Base-by-base conservation (phyloP, 2,888 invertebrate genomes). In the Acanthococcus lagerstroemiae region DNA sequence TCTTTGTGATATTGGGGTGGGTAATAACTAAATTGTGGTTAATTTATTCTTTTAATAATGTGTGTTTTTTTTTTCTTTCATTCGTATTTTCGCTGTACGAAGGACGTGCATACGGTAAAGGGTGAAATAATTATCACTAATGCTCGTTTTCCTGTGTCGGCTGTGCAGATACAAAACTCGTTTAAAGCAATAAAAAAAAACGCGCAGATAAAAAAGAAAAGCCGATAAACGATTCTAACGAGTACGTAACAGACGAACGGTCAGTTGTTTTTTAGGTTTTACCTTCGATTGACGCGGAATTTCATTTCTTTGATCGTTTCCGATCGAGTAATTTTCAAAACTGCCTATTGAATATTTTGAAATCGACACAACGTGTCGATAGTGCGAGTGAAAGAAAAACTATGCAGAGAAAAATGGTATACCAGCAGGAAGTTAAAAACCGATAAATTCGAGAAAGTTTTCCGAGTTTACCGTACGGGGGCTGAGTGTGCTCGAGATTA, bases 41-140 rank as follows among this genome's bases (percentile, higher is more conserved):
- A 48, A 48, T 21, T 19, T 48, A 48, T 48, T 48, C 48, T n/a
- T 48, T 48, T 48, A n/a, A n/a, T n/a, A n/a, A n/a, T n/a, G n/a
- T n/a, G n/a, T n/a, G 17, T 19, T 48, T 48, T 37, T 37, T 37
- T 37, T 37, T 37, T n/a, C 37, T 9, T 15, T 15, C 37, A 37
- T 37, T 9, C n/a, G 37, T n/a, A 37, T 15, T 37, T 37, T 37
- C 37, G 37, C 12, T 37, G 37, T 37, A 37, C n/a, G n/a, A 37
- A 37, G 12, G 37, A 9, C 12, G 37, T 37, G 37, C 37, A 37
- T 15, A 37, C 12, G 37, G n/a, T 50, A 58, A 60, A 61, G 61
- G 61, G 61, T 61, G 61, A 61, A 61, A 61, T 52, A 52, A 61
- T 61, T 61, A 61, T 61, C 61, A 46, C 61, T 61, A 61, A 61